A percentile compares a stretch with the other conserved stretches of the same genome.
Evolutionary conservation across 1,140 invertebrate species (phyloP).

Genomic region (Leptoteleia sp.): DNA sequence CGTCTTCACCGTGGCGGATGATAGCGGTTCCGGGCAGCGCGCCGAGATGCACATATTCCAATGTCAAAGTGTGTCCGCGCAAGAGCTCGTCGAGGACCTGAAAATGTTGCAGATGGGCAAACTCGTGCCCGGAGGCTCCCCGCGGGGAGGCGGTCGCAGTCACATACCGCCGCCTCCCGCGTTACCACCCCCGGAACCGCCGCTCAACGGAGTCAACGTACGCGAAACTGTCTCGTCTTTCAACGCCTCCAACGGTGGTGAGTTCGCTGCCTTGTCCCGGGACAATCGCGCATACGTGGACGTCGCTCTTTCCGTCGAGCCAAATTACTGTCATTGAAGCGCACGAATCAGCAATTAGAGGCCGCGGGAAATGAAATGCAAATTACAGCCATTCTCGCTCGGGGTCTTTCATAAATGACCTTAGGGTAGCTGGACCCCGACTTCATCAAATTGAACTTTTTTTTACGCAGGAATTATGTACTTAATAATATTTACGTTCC

Average conservation of each 20-base stretch:
- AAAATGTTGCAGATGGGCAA: conserved; percentile 90
- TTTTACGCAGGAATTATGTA: no score
- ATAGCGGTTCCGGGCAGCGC: conserved; percentile 83
- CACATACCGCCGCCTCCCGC: conserved; percentile 84
- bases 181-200: conserved; percentile 83
- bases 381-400: no score
- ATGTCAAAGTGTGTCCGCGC: conserved; percentile 91
- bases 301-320: not conserved
- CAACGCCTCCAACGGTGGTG: conserved; percentile 80
- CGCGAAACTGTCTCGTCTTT: conserved; percentile 83
- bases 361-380: no score
- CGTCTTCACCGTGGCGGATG: conserved; percentile 94
- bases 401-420: no score
- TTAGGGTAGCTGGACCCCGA: no score
- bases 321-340: not conserved
- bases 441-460: no score
- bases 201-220: conserved; percentile 83
- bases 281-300: not conserved
- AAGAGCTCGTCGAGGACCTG: conserved; percentile 92
- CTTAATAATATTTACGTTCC: no score
- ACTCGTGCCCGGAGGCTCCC: conserved; percentile 82
- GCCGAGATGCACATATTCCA: conserved; percentile 99
- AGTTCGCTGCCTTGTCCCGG: conserved; percentile 49
- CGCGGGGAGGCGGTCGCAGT: conserved; percentile 76
- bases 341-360: no score